These are phyloP conservation scores for Machimus rusticus DNA, from an alignment of 2,888 invertebrate genomes.

Conservation along the genomic window DNA sequence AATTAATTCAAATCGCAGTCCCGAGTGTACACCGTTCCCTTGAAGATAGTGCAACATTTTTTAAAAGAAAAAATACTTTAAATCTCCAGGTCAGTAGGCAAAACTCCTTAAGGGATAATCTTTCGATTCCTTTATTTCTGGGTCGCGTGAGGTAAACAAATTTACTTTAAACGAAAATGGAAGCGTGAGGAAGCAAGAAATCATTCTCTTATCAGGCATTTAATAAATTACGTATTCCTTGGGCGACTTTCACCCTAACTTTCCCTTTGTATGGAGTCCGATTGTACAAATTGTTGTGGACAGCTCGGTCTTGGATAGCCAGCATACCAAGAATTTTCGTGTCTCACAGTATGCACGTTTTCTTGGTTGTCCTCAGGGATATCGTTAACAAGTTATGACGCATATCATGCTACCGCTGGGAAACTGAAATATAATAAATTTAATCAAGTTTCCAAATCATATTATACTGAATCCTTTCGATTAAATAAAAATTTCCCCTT, in stretches of 20 bases:
- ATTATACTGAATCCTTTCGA: not conserved
- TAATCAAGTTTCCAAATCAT: not conserved
- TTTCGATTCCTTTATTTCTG: not conserved
- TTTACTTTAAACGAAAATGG: constrained; percentile 13
- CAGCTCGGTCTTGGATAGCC: not conserved
- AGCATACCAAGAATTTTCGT: not conserved
- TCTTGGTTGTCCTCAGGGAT: not conserved
- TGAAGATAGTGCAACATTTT: not conserved
- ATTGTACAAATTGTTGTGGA: not conserved
- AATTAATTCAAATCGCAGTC: not conserved
- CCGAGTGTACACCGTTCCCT: not conserved
- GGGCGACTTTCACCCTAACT: not conserved
- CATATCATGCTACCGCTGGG: not conserved
- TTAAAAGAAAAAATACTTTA: not conserved
- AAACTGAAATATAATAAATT: not conserved
- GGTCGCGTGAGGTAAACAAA: constrained; percentile 6
- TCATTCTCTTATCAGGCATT: constrained; percentile 26
- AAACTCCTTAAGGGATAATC: not conserved
- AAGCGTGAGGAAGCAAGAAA: constrained; percentile 23
- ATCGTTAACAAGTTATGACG: not conserved
- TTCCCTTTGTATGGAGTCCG: not conserved
- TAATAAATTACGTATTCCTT: constrained; percentile 15
- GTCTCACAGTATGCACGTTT: not conserved
- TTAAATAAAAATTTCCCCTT: not conserved
- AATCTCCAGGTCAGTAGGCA: not conserved